A percentile compares a stretch with the other conserved stretches of the same genome.
Conservation (phyloP, 2,113 vertebrate species). For the Perca flavescens region DNA sequence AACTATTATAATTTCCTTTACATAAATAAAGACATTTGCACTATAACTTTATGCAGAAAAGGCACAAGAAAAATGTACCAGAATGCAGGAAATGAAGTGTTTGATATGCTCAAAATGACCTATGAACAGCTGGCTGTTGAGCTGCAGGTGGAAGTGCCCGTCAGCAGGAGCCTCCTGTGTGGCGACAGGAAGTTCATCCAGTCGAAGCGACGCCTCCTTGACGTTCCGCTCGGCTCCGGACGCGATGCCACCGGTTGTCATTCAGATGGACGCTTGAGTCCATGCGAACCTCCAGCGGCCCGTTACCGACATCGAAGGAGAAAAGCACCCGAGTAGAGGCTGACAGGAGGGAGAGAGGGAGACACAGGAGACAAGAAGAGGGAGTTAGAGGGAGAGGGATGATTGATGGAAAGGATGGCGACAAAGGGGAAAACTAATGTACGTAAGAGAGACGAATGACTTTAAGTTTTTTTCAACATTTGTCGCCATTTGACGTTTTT, state of each 20-base stretch:
- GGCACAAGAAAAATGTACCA: too few relatives aligned
- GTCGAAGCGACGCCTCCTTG: constrained; percentile 90
- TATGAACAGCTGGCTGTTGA: constrained; percentile 97
- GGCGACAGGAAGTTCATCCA: constrained; percentile 87
- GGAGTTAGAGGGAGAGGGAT: neutral
- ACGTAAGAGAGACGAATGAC: too few relatives aligned
- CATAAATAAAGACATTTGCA: too few relatives aligned
- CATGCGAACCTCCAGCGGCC: constrained; percentile 89
- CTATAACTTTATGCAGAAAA: too few relatives aligned
- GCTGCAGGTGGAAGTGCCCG: constrained; percentile 92
- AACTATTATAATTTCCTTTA: too few relatives aligned
- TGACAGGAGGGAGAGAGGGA: neutral
- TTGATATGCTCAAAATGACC: constrained; percentile 76
- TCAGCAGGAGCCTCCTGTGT: constrained; percentile 86
- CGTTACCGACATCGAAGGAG: constrained; percentile 97
- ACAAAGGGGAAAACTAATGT: too few relatives aligned
- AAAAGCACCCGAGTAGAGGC: constrained; percentile 85
- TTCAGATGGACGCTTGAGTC: constrained; percentile 85
- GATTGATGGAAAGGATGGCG: neutral
- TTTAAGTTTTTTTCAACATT: too few relatives aligned
- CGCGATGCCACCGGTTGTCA: constrained; percentile 93
- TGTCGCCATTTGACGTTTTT: too few relatives aligned
- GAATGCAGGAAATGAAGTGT: too few relatives aligned
- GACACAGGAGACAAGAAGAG: neutral
- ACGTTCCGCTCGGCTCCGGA: constrained; percentile 92